Percentiles rank a stretch among this genome's conserved stretches.
Conservation (phyloP, 2,113 vertebrate species). For the Benitochromis conjunctus region DNA sequence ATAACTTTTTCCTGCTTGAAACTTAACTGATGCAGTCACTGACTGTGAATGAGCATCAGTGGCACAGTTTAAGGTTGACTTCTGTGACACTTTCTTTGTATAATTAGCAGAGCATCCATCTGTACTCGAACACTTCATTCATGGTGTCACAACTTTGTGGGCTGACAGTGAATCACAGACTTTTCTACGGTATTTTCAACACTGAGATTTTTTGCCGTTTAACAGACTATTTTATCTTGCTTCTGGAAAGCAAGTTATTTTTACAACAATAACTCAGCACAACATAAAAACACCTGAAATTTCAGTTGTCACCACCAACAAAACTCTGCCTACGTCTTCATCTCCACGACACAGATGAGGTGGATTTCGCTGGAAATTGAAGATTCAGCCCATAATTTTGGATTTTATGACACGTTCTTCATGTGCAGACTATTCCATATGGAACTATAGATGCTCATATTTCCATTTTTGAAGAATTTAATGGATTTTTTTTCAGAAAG, state of each 20-base stretch:
- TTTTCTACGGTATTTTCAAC: fast-evolving
- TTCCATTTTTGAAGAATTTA: not conserved
- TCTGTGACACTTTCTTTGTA: not conserved
- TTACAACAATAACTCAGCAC: not conserved
- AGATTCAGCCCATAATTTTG: not conserved
- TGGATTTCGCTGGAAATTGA: not conserved
- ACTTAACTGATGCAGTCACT: fast-evolving
- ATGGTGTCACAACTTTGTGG: not conserved
- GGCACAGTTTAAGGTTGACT: not conserved
- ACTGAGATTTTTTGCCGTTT: not conserved
- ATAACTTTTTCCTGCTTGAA: not conserved
- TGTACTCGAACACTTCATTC: fast-evolving
- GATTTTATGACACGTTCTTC: fast-evolving
- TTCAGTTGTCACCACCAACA: not conserved
- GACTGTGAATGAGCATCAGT: not conserved
- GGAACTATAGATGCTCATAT: not conserved
- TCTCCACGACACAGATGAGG: not conserved
- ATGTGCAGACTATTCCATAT: fast-evolving
- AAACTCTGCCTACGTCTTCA: fast-evolving
- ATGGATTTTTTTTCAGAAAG: not conserved
- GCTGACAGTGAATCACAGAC: not conserved
- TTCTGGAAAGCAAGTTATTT: not conserved
- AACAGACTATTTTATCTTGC: not conserved
- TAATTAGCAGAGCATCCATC: not conserved
- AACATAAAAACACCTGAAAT: not conserved